These are phyloP conservation scores for Dorcus parallelipipedus DNA, from an alignment of 2,888 invertebrate species.

Conservation along the genomic window DNA sequence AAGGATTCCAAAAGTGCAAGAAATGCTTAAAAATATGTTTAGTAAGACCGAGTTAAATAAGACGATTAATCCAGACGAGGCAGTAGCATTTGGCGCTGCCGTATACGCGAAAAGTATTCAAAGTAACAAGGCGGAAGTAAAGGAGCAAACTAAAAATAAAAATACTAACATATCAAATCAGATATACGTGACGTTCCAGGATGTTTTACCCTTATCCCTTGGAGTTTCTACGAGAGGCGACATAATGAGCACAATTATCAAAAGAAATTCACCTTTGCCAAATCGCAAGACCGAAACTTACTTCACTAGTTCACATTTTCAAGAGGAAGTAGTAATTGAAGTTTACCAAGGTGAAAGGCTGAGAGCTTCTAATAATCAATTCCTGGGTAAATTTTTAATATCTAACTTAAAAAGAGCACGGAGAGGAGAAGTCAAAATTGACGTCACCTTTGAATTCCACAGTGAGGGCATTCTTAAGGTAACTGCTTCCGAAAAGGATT, in stretches of 20 bases:
- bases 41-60: slow-evolving; percentile 21
- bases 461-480: too few relatives aligned
- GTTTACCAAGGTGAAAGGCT: slow-evolving; percentile 7
- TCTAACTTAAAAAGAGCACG: not conserved
- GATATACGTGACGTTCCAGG: not conserved
- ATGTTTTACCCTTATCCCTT: not conserved
- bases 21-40: slow-evolving; percentile 26
- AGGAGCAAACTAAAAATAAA: slow-evolving; percentile 4
- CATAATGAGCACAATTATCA: slow-evolving; percentile 25
- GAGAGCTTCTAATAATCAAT: not conserved
- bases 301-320: slow-evolving; percentile 21
- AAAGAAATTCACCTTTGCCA: slow-evolving; percentile 27
- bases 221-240: slow-evolving; percentile 23
- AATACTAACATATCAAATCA: too few relatives aligned
- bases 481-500: too few relatives aligned
- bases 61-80: slow-evolving; percentile 32
- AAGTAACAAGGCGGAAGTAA: slow-evolving; percentile 15
- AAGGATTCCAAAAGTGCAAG: slow-evolving; percentile 31
- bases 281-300: not conserved
- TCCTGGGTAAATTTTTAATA: slow-evolving; percentile 4
- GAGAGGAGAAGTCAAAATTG: not conserved
- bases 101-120: slow-evolving; percentile 25
- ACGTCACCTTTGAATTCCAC: not conserved
- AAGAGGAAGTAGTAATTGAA: slow-evolving; percentile 7
- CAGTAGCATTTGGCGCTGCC: slow-evolving; percentile 34